These are phyloP conservation scores for Eucera pruinosa DNA, from an alignment of 2,888 invertebrate species.

Conservation along the genomic window DNA sequence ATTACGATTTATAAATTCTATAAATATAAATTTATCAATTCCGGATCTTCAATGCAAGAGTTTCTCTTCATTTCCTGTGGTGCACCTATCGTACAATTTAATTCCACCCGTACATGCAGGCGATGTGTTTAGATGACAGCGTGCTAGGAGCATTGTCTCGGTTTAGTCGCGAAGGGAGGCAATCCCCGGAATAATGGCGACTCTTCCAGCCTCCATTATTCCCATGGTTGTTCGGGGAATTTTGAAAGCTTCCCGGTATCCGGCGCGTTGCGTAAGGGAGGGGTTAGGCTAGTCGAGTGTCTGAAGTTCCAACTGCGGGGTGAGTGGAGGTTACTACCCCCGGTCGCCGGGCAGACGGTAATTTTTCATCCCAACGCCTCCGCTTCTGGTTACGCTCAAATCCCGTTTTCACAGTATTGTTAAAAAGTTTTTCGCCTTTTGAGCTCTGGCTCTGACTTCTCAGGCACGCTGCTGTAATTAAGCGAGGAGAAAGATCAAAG, in stretches of 20 bases:
- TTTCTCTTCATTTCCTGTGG: neutral
- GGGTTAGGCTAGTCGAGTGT: conserved; percentile 46
- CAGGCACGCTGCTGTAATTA: neutral
- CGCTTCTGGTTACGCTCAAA: conserved; percentile 12
- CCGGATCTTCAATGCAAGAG: too few species aligned
- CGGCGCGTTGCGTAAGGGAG: conserved; percentile 35
- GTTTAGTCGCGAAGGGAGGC: conserved; percentile 9
- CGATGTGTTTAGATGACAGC: conserved; percentile 15
- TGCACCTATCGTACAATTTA: neutral
- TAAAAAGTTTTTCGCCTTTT: conserved; percentile 25
- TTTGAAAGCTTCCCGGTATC: conserved; percentile 55
- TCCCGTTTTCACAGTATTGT: conserved; percentile 15
- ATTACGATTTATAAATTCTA: neutral
- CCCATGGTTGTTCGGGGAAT: conserved; percentile 35
- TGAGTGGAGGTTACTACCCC: conserved; percentile 68
- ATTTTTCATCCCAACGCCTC: conserved; percentile 66
- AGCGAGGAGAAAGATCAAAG: too few species aligned
- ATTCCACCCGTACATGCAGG: neutral
- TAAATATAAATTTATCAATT: neutral
- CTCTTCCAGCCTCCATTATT: conserved; percentile 47
- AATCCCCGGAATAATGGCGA: conserved; percentile 61
- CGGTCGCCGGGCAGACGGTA: conserved; percentile 35
- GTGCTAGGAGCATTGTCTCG: conserved; percentile 6
- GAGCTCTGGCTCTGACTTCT: neutral
- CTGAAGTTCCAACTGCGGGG: conserved; percentile 57